phyloP scores from a whole-genome alignment of 2,888 invertebrate genomes.

The Apamea anceps region DNA sequence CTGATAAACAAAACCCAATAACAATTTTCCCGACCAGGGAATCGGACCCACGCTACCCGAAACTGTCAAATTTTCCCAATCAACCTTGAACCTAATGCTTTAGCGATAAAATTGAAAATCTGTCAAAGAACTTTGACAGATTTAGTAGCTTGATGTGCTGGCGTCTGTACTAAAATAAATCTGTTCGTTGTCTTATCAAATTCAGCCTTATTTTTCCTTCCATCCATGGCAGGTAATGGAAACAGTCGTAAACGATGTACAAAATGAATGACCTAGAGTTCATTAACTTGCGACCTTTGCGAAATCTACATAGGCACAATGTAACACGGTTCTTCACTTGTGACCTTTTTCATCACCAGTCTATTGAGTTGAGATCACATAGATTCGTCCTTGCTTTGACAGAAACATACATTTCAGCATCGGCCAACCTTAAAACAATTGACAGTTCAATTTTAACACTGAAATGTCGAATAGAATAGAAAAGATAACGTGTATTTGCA shows the following conservation, averaged over 20 bases:
- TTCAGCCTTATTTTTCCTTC: neutral
- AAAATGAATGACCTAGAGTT: slow-evolving; percentile 8
- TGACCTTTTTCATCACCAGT: slow-evolving; percentile 34
- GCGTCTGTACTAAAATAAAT: neutral
- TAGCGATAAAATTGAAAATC: too few relatives aligned
- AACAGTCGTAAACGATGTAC: neutral
- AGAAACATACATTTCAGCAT: slow-evolving; percentile 31
- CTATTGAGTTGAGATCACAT: slow-evolving; percentile 13
- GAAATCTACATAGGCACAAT: slow-evolving; percentile 32
- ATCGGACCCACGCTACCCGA: too few relatives aligned
- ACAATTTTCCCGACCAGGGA: too few relatives aligned
- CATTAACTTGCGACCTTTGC: slow-evolving; percentile 38
- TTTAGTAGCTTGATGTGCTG: too few relatives aligned
- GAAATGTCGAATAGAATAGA: neutral
- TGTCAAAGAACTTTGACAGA: too few relatives aligned
- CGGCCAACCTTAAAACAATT: slow-evolving; percentile 14
- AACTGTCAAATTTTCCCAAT: too few relatives aligned
- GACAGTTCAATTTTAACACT: slow-evolving; percentile 11
- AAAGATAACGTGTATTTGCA: neutral
- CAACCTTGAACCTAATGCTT: too few relatives aligned
- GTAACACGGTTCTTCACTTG: slow-evolving; percentile 28
- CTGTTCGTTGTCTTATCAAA: neutral
- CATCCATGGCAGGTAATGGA: neutral
- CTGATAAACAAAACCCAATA: too few relatives aligned
- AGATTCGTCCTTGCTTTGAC: slow-evolving; percentile 36